Evolutionary conservation across 2,113 vertebrate genomes (phyloP).

Genomic region (Psilopsiagon aymara): DNA sequence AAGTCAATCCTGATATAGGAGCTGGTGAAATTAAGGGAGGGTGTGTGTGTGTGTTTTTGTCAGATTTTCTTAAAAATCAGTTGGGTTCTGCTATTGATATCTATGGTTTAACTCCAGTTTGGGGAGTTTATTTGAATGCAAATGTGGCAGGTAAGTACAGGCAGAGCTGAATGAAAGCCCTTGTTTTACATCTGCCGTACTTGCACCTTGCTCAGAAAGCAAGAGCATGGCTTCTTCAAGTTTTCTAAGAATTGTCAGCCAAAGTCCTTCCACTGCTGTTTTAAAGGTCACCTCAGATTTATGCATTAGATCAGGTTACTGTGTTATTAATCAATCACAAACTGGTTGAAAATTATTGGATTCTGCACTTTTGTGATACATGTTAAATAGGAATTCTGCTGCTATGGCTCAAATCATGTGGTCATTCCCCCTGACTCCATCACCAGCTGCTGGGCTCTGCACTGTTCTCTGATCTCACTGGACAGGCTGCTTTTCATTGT

Average conservation of each 20-base stretch:
- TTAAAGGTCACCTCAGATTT: background rate
- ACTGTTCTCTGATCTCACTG: background rate
- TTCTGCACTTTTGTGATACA: background rate
- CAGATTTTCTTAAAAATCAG: background rate
- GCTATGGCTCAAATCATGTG: background rate
- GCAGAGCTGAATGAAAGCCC: background rate
- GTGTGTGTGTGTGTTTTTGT: background rate
- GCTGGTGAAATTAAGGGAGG: background rate
- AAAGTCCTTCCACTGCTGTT: background rate
- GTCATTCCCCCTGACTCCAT: background rate
- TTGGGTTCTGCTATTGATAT: background rate
- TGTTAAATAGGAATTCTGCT: background rate
- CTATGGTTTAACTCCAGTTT: background rate
- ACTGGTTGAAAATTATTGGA: background rate
- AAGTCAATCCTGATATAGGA: background rate
- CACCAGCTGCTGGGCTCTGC: background rate
- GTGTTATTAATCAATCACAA: conserved; percentile 9
- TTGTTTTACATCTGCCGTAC: background rate
- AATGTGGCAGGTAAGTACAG: background rate
- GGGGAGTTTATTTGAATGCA: background rate
- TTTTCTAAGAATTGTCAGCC: background rate
- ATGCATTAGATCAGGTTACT: background rate
- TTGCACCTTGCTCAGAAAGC: background rate
- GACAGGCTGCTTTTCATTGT: background rate
- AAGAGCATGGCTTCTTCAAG: background rate